Base-by-base conservation (phyloP, 2,888 invertebrate species). In the Galerucella pusilla region DNA sequence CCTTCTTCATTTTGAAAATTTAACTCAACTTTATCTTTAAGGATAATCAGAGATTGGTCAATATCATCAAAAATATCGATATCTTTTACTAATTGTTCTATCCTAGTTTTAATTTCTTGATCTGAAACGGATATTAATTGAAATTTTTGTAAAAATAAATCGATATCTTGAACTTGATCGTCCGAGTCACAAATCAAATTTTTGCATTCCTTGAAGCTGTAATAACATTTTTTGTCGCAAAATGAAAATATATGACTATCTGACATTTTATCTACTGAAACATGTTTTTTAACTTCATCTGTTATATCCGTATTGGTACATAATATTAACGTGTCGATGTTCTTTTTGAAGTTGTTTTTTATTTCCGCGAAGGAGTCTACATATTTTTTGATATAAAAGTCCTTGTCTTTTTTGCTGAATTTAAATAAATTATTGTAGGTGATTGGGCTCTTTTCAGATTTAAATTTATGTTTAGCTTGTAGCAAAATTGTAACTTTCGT, bases 381-480 rank as follows among this genome's bases (percentile, higher is more conserved):
- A 16, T 66, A 66, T n/a, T 66, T 66, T 12, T 45, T n/a, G 0
- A 66, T 14, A 42, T 25, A 46, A 10, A 66, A 66, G 6, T 66
- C 49, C 20, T n/a, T n/a, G 7, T 46, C 16, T 12, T 46, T 46
- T 12, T 12, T 52, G 3, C 20, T 16, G 16, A 14, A 11, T 5
- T 5, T 25, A 25, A 59, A 59, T 16, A 59, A 4, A 25, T 59
- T 20, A 12, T 59, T 59, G 59, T 20, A 59, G 9, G 59, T 25
- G 10, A 59, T 59, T 9, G 1, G 4, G 1, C 20, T 20, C 0
- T 25, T 59, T 25, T 59, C 4, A 59, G 59, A 7, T 0, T 66
- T 28, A 7, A 16, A 20, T 66, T 49, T 66, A n/a, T 66, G 66
- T 66, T 66, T 66, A 9, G 66, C 66, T 49, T 66, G 66, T 9